Evolutionary conservation across 2,888 invertebrate species (phyloP).

Genomic region (Drosophila austrosaltans): DNA sequence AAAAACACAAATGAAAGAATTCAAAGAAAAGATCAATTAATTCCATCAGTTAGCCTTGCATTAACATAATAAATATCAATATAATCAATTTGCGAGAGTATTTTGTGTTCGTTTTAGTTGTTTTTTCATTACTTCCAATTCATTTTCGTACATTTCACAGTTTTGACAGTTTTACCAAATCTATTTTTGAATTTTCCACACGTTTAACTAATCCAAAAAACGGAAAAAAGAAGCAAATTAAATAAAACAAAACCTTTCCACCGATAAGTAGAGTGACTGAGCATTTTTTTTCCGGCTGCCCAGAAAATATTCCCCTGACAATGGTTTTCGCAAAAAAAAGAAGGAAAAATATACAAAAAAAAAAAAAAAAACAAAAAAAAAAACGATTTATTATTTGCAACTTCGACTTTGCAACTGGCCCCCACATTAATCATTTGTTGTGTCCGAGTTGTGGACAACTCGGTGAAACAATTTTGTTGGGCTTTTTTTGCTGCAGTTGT

Average conservation of each 20-base stretch:
- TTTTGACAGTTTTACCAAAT: conserved; percentile 19
- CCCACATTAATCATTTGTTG: conserved; percentile 73
- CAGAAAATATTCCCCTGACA: conserved; percentile 41
- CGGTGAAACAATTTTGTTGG: conserved; percentile 55
- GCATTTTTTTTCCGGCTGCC: conserved; percentile 38
- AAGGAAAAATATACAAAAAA: neutral
- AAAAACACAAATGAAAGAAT: too few species aligned
- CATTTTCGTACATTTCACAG: conserved; percentile 26
- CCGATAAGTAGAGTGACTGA: conserved; percentile 64
- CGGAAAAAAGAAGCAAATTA: conserved; percentile 42
- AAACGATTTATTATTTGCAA: conserved; percentile 73
- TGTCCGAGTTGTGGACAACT: conserved; percentile 71
- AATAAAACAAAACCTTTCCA: conserved; percentile 57
- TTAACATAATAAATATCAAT: too few species aligned
- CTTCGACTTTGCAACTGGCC: conserved; percentile 38
- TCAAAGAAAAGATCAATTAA: too few species aligned
- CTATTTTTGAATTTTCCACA: conserved; percentile 64
- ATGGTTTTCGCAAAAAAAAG: conserved; percentile 35
- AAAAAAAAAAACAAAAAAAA: conserved; percentile 10
- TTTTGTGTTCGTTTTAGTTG: neutral
- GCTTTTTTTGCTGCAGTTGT: conserved; percentile 54
- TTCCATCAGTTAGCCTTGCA: too few species aligned
- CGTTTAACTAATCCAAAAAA: conserved; percentile 45
- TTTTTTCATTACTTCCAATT: neutral
- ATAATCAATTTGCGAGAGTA: too few species aligned